These are phyloP conservation scores for Dermolepida albohirtum DNA, from an alignment of 2,888 invertebrate genomes.

Conservation along the genomic window DNA sequence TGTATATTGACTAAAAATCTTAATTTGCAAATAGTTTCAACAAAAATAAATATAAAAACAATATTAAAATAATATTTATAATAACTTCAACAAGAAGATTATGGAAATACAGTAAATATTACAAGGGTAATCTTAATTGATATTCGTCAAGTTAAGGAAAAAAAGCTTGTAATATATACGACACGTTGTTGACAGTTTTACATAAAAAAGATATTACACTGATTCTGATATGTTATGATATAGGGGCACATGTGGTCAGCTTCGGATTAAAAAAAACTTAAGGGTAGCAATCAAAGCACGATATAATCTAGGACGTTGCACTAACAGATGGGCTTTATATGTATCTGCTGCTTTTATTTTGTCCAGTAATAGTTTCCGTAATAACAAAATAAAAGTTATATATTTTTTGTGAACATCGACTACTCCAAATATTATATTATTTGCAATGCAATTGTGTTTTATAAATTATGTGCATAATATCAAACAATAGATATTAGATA, in stretches of 20 bases:
- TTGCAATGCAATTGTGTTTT: too few relatives aligned
- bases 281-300: slow-evolving; percentile 24
- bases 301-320: slow-evolving; percentile 10
- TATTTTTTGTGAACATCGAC: too few relatives aligned
- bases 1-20: too few relatives aligned
- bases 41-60: not conserved
- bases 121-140: too few relatives aligned
- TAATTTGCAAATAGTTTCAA: too few relatives aligned
- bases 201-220: slow-evolving; percentile 26
- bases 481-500: slow-evolving; percentile 2
- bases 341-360: slow-evolving; percentile 6
- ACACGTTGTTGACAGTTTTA: slow-evolving; percentile 11
- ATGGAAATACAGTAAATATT: too few relatives aligned
- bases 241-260: slow-evolving; percentile 23
- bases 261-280: slow-evolving; percentile 17
- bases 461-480: too few relatives aligned
- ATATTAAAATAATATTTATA: slow-evolving; percentile 1
- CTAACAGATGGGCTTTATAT: slow-evolving; percentile 31
- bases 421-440: too few relatives aligned
- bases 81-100: not conserved
- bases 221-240: slow-evolving; percentile 13
- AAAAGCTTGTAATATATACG: slow-evolving; percentile 1
- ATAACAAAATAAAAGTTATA: too few relatives aligned
- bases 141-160: not conserved
- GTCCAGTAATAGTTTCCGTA: not conserved